Base-by-base conservation (phyloP, 2,113 vertebrate genomes). In the Sinocyclocheilus anshuiensis region DNA sequence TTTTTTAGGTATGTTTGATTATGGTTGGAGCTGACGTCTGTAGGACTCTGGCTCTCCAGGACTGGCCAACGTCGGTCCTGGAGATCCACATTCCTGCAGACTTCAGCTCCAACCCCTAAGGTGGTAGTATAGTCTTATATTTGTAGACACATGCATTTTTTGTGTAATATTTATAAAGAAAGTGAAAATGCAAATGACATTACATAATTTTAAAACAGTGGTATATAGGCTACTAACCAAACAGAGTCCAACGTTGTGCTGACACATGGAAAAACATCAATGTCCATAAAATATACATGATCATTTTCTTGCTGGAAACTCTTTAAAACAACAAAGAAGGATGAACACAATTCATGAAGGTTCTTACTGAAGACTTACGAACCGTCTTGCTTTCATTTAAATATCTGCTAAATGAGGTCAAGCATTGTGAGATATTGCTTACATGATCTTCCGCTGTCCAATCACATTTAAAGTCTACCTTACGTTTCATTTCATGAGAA, bases 211-310 rank as follows among this genome's bases (percentile, higher is more conserved):
- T 59, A 78, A 53, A 77, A 15, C 22, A 77, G 48, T 20, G 6
- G 75, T 55, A 55, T 26, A 1, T 20, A n/a, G 26, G 24, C 24
- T 80, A 80, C 78, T 80, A 80, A 80, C 78, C 78, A 80, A 80
- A 61, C 20, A 45, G 33, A 33, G 22, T 80, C 78, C 78, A 81
- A 42, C 12, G 55, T 36, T 81, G 78, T 26, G 78, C 78, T 63
- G 78, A 81, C 4, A 81, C 78, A 65, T 63, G 57, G 6, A 81
- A 22, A 81, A 81, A 24, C 57, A 81, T 11, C 22, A 81, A n/a
- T 4, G 57, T 24, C 78, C 57, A 81, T 26, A 81, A 8, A 81
- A 81, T n/a, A 26, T 24, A 65, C 55, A 26, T 45, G 13, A 26
- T 26, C 42, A 76, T 4, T 74, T 0, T 15, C 12, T 76, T 16